Conservation (phyloP, 2,797 vertebrate species). For the Tragelaphus oryx region DNA sequence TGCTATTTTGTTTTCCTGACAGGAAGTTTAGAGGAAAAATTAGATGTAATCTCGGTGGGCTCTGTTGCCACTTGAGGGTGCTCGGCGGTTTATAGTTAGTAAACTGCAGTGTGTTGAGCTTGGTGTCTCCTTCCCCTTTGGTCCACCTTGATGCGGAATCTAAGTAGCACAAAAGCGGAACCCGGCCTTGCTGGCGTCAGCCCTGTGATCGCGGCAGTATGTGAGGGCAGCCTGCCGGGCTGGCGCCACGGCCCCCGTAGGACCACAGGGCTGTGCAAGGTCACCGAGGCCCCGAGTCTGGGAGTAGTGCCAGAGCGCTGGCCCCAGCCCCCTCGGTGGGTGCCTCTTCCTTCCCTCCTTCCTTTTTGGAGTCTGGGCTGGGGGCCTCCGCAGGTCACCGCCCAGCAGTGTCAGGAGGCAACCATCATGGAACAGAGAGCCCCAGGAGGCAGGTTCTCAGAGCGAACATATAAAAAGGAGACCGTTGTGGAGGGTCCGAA, state of each 20-base stretch:
- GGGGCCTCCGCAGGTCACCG: neutral
- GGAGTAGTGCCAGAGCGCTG: neutral
- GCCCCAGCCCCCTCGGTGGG: neutral
- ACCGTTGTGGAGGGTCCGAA: neutral
- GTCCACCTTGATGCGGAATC: fast-evolving
- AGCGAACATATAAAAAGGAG: neutral
- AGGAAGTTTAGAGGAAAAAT: neutral
- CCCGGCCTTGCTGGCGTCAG: neutral
- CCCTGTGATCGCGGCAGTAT: neutral
- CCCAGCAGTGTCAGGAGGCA: conserved; percentile 22
- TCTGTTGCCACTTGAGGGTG: neutral
- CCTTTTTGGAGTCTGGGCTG: neutral
- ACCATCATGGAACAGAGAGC: neutral
- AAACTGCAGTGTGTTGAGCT: neutral
- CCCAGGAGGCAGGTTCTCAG: neutral
- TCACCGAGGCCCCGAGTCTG: neutral
- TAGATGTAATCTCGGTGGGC: no score
- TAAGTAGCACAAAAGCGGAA: neutral
- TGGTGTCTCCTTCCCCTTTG: neutral
- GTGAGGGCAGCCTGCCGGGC: neutral
- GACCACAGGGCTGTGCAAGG: neutral
- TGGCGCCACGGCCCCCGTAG: conserved; percentile 50
- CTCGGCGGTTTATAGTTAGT: neutral
- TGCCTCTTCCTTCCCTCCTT: neutral
- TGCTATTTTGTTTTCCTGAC: neutral